A percentile compares a stretch with the other conserved stretches of the same genome.
These are phyloP conservation scores for Darevskia nairensis DNA, from an alignment of 2,797 vertebrate genomes.

Conservation along the genomic window DNA sequence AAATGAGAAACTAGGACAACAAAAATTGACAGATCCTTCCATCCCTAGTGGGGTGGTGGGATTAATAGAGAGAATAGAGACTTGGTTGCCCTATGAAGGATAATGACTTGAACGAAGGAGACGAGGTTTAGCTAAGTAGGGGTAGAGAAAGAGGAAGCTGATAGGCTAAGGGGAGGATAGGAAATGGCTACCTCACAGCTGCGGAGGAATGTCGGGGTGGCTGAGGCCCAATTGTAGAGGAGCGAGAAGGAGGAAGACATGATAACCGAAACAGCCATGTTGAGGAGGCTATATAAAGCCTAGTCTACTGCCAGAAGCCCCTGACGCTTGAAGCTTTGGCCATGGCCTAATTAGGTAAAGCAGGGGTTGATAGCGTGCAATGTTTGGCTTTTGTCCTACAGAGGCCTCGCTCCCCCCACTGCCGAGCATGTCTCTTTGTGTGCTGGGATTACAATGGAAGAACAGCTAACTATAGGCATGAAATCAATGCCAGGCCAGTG, in stretches of 20 bases:
- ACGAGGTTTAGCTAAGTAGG: background rate
- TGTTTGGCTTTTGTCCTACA: conserved; percentile 68
- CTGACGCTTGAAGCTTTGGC: conserved; percentile 62
- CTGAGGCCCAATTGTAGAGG: conserved; percentile 17
- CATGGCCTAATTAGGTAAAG: conserved; percentile 79
- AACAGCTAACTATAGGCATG: conserved; percentile 75
- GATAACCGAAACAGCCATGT: conserved; percentile 70
- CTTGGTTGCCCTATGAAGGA: background rate
- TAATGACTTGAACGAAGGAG: background rate
- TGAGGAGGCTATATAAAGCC: conserved; percentile 78
- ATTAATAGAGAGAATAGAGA: background rate
- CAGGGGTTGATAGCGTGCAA: conserved; percentile 62
- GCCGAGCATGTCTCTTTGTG: conserved; percentile 70
- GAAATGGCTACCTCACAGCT: background rate
- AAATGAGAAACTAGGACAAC: too few species aligned
- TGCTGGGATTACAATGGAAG: conserved; percentile 75
- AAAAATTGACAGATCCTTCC: too few species aligned
- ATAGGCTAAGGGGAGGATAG: background rate
- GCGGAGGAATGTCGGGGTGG: background rate
- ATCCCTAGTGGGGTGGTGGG: too few species aligned
- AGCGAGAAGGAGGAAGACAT: conserved; percentile 57
- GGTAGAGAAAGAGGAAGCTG: conserved; percentile 32
- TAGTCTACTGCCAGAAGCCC: conserved; percentile 57
- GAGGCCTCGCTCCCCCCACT: conserved; percentile 35
- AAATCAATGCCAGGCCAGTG: conserved; percentile 66